Conservation (phyloP, 2,888 invertebrate genomes). For the Agrotis exclamationis region DNA sequence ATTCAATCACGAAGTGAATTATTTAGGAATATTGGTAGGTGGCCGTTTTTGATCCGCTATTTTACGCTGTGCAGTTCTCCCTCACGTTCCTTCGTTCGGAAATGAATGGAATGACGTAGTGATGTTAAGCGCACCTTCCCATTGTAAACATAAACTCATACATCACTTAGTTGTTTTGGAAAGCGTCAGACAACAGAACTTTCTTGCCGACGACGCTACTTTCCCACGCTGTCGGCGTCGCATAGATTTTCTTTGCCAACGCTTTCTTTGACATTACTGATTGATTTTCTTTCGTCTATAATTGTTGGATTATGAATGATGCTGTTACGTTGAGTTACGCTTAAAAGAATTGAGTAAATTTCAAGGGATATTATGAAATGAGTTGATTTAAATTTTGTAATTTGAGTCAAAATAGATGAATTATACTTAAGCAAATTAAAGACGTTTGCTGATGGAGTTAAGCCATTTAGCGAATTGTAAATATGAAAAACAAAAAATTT, state of each 20-base stretch:
- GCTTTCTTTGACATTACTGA: constrained; percentile 44
- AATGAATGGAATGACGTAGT: background rate
- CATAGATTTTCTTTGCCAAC: constrained; percentile 44
- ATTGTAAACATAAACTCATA: constrained; percentile 16
- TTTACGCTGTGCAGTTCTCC: no score
- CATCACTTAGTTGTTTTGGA: constrained; percentile 46
- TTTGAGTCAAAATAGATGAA: background rate
- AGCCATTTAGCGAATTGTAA: no score
- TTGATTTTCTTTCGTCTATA: constrained; percentile 34
- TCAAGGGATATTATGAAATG: no score
- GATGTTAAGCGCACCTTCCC: background rate
- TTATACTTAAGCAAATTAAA: no score
- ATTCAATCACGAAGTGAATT: no score
- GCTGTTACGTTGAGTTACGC: constrained; percentile 2
- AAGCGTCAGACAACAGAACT: constrained; percentile 42
- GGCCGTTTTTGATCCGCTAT: no score
- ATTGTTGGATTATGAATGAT: constrained; percentile 10
- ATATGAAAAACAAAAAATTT: no score
- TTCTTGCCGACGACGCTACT: constrained; percentile 42
- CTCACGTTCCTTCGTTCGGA: background rate
- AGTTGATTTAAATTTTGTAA: background rate
- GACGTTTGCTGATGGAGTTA: no score
- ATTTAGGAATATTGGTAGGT: no score
- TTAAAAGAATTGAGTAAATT: background rate
- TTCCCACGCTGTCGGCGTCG: constrained; percentile 47